Base-by-base conservation (phyloP, 2,797 vertebrate genomes). In the Epinephelus awoara region DNA sequence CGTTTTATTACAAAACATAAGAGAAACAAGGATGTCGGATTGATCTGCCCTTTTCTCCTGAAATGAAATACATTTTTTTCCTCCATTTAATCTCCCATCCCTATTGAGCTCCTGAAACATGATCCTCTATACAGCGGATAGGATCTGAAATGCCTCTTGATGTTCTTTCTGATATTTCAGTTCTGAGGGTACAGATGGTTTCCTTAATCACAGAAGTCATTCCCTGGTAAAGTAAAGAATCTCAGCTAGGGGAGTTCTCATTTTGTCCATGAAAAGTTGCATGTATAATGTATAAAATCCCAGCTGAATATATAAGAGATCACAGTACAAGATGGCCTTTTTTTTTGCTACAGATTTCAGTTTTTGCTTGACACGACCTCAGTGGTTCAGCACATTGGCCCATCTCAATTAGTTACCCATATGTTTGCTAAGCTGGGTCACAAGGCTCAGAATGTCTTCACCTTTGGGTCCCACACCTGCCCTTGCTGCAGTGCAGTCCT, bases 391-490 rank as follows among this genome's bases (percentile, higher is more conserved):
- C 89, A 85, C 85, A 67, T 85, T 82, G 83, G 82, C 87, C 90
- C 80, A 75, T 90, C 91, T 93, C 91, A 95, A 94, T 95, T 94
- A 95, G 89, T 90, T 86, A 90, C 87, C 90, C 92, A 86, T 94
- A 89, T 89, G 89, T 90, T 91, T 86, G 84, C 90, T 70, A 82
- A 90, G 86, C 74, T 14, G 58, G 90, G 90, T 93, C 90, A 77
- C 77, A 29, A 64, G 74, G 79, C 88, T 90, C 76, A 72, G 67
- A 75, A 73, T 83, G 85, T 75, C 92, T 50, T 85, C 87, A 86
- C 91, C 91, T 93, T 75, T 67, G 77, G 83, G 86, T 85, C 90
- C 79, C 7, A 69, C 63, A 44, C 77, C 80, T 80, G 72, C 90
- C 87, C 88, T 80, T n/a, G 64, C 83, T 75, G 68, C 88, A 76